Conservation (phyloP, 1,140 invertebrate genomes). For the Drosophila kikkawai region DNA sequence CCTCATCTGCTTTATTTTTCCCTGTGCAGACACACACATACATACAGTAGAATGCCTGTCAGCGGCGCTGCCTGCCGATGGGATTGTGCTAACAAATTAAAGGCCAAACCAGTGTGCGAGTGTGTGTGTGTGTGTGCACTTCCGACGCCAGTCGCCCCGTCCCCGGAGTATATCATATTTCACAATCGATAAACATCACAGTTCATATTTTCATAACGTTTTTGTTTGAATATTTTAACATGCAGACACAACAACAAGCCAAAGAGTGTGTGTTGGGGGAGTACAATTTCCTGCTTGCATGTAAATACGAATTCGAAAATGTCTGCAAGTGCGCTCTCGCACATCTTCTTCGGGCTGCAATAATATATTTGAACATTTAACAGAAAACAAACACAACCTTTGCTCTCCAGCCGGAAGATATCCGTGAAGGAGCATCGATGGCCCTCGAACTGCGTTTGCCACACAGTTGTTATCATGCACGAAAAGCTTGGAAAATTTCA, state of each 20-base stretch:
- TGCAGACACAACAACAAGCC: slow-evolving; percentile 56
- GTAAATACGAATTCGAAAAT: slow-evolving; percentile 65
- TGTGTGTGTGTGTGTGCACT: slow-evolving; percentile 24
- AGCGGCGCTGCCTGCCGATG: slow-evolving; percentile 37
- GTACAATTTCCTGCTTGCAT: slow-evolving; percentile 45
- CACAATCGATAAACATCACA: slow-evolving; percentile 84
- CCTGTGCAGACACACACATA: slow-evolving; percentile 3
- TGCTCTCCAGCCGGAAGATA: slow-evolving; percentile 50
- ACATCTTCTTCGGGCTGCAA: slow-evolving; percentile 58
- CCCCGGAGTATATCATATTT: slow-evolving; percentile 75
- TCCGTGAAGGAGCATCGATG: slow-evolving; percentile 59
- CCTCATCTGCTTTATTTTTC: background rate
- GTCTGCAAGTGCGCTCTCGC: slow-evolving; percentile 53
- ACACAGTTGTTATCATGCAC: slow-evolving; percentile 79
- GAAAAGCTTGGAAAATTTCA: slow-evolving; percentile 71
- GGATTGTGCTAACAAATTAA: slow-evolving; percentile 77
- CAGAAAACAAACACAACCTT: slow-evolving; percentile 84
- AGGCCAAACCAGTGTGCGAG: slow-evolving; percentile 55
- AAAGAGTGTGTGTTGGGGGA: background rate
- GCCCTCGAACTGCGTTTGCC: slow-evolving; percentile 66
- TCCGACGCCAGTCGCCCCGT: slow-evolving; percentile 19
- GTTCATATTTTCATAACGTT: slow-evolving; percentile 83
- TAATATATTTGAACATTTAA: slow-evolving; percentile 84
- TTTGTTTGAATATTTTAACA: slow-evolving; percentile 78
- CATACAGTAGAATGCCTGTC: slow-evolving; percentile 32